Evolutionary conservation across 2,888 invertebrate genomes (phyloP), one percentile per base, ranked within the genome.

Genomic region (Philaethria dido): DNA sequence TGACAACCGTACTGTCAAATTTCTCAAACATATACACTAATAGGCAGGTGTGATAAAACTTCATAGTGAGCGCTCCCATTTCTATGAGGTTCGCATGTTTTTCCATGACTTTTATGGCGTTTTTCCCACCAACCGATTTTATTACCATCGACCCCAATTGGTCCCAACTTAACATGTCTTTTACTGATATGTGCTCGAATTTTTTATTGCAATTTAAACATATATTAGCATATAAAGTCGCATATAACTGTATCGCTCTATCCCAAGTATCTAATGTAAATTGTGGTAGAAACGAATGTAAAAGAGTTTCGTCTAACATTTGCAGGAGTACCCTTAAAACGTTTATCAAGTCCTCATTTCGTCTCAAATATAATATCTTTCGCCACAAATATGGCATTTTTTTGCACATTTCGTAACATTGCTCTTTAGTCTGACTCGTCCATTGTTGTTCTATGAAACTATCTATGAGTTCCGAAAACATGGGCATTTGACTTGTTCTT

Each of bases 301-400:
- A 79, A 36, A 95, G 78, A 54, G 81, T 84, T 74, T 92, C 92
- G 72, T 95, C 95, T 55, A 93, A 87, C 80, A 94, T 94, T 80
- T 95, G 95, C 55, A 95, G 81, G 50, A 95, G 85, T 75, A 94
- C 84, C 71, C 93, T 89, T 68, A 95, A 74, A 36, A 94, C 83
- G 73, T 90, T 92, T 71, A 93, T 77, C n/a, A 94, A 77, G 69
- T 93, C 89, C 73, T 93, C 91, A 45, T 91, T 89, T 64, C 89
- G 79, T 74, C 91, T 83, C 66, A 93, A 77, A 65, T 91, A 86
- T 22, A 95, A 81, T 72, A 94, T 93, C 73, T 94, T 93, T 64
- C 92, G 88, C 94, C 95, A 95, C 77, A 95, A 87, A 74, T 93
- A 94, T 54, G 95, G 95, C 90, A 95, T 93, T 73, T 86, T 84